Evolutionary conservation across 92 coral and sea anemone genomes (phyloP).

Genomic region (Virgularia gustaviana): DNA sequence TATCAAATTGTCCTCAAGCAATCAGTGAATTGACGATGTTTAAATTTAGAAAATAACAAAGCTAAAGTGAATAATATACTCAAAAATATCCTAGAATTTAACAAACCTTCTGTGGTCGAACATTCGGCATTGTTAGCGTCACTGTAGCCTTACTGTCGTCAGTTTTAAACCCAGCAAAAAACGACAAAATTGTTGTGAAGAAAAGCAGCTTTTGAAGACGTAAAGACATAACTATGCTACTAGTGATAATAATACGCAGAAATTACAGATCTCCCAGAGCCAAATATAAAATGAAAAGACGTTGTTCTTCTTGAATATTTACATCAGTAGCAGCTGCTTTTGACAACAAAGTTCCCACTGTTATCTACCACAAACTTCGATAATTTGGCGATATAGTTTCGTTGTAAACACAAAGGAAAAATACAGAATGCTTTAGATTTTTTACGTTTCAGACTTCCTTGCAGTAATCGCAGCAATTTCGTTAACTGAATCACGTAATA

Average conservation of each 20-base stretch:
- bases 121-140: neutral
- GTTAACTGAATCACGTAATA: no score
- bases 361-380: neutral
- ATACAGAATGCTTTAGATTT: neutral
- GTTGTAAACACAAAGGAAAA: neutral
- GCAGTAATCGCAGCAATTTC: no score
- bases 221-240: no score
- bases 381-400: neutral
- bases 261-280: neutral
- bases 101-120: constrained; percentile 24
- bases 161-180: neutral
- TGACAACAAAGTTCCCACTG: neutral
- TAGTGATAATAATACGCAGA: no score
- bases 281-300: neutral
- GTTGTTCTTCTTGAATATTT: neutral
- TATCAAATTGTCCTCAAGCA: neutral
- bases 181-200: neutral
- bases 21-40: neutral
- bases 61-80: no score
- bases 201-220: neutral
- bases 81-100: neutral
- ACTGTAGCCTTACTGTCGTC: neutral
- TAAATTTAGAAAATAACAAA: no score
- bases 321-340: neutral
- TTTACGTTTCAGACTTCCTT: no score